Conservation (phyloP, 2,888 invertebrate genomes). For the Hofmannophila pseudospretella region DNA sequence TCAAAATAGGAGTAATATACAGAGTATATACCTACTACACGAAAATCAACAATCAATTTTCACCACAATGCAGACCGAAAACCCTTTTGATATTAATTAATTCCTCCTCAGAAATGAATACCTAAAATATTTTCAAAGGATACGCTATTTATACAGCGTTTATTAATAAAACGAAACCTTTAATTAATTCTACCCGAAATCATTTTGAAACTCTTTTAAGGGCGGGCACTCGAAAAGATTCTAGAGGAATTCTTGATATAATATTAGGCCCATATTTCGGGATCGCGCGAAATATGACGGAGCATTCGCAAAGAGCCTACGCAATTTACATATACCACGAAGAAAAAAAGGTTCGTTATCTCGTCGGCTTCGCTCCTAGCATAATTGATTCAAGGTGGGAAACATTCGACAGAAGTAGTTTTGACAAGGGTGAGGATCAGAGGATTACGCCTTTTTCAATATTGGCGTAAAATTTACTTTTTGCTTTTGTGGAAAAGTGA, state of each 20-base stretch:
- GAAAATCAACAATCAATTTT: too few relatives aligned
- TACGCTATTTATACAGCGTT: not conserved
- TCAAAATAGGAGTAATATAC: too few relatives aligned
- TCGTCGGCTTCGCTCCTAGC: conserved; percentile 23
- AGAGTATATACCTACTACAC: too few relatives aligned
- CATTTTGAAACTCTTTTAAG: not conserved
- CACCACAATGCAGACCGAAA: too few relatives aligned
- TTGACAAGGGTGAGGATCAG: not conserved
- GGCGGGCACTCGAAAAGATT: not conserved
- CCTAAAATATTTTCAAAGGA: not conserved
- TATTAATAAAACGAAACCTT: not conserved
- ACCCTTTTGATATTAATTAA: too few relatives aligned
- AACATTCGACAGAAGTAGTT: not conserved
- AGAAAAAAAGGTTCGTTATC: conserved; percentile 24
- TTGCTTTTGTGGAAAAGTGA: too few relatives aligned
- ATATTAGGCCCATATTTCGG: conserved; percentile 24
- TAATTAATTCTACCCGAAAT: conserved; percentile 1
- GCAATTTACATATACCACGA: conserved; percentile 29
- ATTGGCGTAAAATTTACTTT: not conserved
- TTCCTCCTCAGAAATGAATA: too few relatives aligned
- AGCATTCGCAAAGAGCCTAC: conserved; percentile 21
- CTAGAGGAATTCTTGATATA: conserved; percentile 17
- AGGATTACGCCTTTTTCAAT: not conserved
- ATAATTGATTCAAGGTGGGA: conserved; percentile 27
- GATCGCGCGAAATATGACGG: conserved; percentile 23